Evolutionary conservation across 2,888 invertebrate species (phyloP).

Genomic region (Chouioia cunea): DNA sequence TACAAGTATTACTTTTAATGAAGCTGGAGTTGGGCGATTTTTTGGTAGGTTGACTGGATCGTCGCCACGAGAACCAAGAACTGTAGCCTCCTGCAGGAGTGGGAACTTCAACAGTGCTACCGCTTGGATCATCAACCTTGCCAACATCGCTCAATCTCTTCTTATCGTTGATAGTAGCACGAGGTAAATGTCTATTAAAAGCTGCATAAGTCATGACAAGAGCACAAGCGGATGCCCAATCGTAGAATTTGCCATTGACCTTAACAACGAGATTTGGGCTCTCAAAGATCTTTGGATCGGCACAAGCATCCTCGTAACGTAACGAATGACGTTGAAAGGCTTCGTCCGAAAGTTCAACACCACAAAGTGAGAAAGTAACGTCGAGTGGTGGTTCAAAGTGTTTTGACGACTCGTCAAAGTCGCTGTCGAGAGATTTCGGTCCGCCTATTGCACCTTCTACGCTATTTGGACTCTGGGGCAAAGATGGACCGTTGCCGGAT

Average conservation of each 20-base stretch:
- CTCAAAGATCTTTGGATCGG: slow-evolving; percentile 81
- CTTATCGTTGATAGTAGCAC: slow-evolving; percentile 62
- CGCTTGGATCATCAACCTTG: slow-evolving; percentile 48
- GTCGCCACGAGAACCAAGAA: slow-evolving; percentile 73
- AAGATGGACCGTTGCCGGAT: slow-evolving; percentile 95
- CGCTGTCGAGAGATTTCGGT: slow-evolving; percentile 83
- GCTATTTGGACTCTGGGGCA: slow-evolving; percentile 94
- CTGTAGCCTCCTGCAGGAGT: slow-evolving; percentile 63
- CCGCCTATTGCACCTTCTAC: slow-evolving; percentile 80
- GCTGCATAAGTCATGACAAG: slow-evolving; percentile 88
- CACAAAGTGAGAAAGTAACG: slow-evolving; percentile 84
- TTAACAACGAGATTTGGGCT: slow-evolving; percentile 88
- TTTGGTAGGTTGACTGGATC: slow-evolving; percentile 59
- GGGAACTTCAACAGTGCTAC: slow-evolving; percentile 12
- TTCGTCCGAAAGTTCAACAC: slow-evolving; percentile 73
- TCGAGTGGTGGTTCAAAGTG: slow-evolving; percentile 64
- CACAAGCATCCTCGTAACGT: slow-evolving; percentile 73
- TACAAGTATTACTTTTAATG: slow-evolving; percentile 48
- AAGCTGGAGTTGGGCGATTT: slow-evolving; percentile 43
- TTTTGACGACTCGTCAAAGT: slow-evolving; percentile 80
- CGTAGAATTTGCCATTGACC: slow-evolving; percentile 89
- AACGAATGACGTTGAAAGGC: slow-evolving; percentile 74
- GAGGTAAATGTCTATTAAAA: slow-evolving; percentile 88
- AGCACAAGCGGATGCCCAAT: slow-evolving; percentile 92
- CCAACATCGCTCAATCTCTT: slow-evolving; percentile 51